Percentiles rank a stretch among this genome's conserved stretches.
Conservation (phyloP, 2,113 vertebrate species). For the Tor tambroides region DNA sequence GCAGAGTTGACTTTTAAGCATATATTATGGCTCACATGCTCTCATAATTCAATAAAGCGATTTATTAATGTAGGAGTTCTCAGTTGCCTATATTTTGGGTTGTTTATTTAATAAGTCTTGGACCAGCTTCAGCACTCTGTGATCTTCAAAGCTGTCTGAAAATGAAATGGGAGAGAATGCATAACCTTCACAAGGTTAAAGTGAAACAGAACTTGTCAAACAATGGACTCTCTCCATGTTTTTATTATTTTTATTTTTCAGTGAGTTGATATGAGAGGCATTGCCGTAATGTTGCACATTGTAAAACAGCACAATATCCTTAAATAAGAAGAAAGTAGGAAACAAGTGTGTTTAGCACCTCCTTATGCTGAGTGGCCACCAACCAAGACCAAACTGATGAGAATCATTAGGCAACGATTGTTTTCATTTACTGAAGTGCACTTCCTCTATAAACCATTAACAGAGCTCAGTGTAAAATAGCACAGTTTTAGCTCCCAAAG, state of each 20-base stretch:
- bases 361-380: constrained; percentile 16
- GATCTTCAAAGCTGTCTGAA: constrained; percentile 9
- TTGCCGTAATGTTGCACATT: neutral
- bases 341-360: constrained; percentile 31
- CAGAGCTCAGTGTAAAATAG: constrained; percentile 41
- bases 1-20: constrained; percentile 47
- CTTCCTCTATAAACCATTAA: constrained; percentile 47
- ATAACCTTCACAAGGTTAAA: constrained; percentile 32
- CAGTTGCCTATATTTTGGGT: constrained; percentile 15
- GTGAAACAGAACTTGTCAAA: neutral
- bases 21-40: constrained; percentile 41
- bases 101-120: constrained; percentile 41
- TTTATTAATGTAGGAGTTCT: constrained; percentile 45
- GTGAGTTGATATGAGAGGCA: neutral
- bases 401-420: constrained; percentile 42
- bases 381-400: constrained; percentile 48
- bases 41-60: constrained; percentile 44
- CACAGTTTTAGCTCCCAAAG: constrained; percentile 41
- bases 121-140: neutral
- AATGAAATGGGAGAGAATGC: neutral
- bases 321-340: neutral
- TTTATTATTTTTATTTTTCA: neutral
- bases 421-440: constrained; percentile 49
- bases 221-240: neutral
- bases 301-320: neutral